These are phyloP conservation scores for Dyspetes luteomarginatus DNA, from an alignment of 2,888 invertebrate genomes.

Conservation along the genomic window DNA sequence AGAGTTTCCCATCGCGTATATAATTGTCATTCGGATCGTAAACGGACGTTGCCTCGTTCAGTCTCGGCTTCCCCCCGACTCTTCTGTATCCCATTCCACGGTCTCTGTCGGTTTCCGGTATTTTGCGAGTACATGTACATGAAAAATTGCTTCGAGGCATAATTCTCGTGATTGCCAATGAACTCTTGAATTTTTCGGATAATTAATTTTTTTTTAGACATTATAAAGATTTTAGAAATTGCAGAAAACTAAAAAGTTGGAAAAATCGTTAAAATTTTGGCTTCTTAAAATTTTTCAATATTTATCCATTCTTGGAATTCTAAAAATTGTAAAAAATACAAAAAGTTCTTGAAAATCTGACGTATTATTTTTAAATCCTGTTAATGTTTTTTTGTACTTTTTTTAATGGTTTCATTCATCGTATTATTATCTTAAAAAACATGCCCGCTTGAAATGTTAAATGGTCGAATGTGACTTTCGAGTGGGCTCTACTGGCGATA, in stretches of 20 bases:
- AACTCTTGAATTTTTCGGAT: not conserved
- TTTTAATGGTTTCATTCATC: not conserved
- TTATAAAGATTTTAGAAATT: not conserved
- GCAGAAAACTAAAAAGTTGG: not conserved
- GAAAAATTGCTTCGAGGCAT: conserved; percentile 39
- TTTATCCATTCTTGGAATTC: not conserved
- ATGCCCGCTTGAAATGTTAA: not conserved
- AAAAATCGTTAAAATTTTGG: not conserved
- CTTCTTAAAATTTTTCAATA: too few relatives aligned
- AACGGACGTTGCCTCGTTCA: conserved; percentile 45
- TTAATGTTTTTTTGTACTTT: not conserved
- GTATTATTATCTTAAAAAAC: not conserved
- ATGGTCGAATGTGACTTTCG: conserved; percentile 24
- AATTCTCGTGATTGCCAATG: conserved; percentile 45
- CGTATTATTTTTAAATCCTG: too few relatives aligned
- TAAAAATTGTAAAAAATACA: not conserved
- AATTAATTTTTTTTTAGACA: not conserved
- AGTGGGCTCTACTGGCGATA: conserved; percentile 47
- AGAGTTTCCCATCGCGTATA: conserved; percentile 45
- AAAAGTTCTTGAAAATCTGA: not conserved
- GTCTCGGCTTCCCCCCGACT: not conserved
- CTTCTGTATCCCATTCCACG: not conserved
- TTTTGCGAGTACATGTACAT: not conserved
- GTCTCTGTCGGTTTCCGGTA: conserved; percentile 30
- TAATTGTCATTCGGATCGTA: conserved; percentile 42